phyloP scores from a whole-genome alignment of 2,797 vertebrate genomes.

The Eulemur coronatus region DNA sequence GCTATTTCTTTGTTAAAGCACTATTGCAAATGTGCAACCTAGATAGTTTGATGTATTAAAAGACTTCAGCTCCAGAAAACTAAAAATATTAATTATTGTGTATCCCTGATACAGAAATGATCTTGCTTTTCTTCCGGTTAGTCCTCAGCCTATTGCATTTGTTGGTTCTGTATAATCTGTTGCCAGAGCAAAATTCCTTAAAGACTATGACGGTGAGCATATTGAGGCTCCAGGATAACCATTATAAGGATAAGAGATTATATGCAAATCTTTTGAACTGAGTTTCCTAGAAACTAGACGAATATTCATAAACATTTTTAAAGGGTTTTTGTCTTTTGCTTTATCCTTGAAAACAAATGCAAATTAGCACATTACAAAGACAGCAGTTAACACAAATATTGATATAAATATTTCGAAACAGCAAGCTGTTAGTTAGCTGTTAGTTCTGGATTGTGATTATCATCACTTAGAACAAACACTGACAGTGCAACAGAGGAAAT shows the following conservation, averaged over 20 bases:
- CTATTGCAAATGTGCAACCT: background rate
- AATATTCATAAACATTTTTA: slow-evolving; percentile 12
- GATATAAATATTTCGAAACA: slow-evolving; percentile 39
- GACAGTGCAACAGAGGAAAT: background rate
- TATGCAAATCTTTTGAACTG: background rate
- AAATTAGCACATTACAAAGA: slow-evolving; percentile 55
- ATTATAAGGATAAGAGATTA: background rate
- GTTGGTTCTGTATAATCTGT: background rate
- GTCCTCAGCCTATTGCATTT: background rate
- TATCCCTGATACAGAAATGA: background rate
- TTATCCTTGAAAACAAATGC: slow-evolving; percentile 53
- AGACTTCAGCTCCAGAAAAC: background rate
- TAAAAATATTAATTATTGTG: background rate
- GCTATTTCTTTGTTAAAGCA: background rate
- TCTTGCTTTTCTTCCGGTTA: background rate
- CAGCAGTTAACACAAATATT: slow-evolving; percentile 44
- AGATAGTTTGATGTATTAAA: background rate
- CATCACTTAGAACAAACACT: background rate
- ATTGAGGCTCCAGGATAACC: background rate
- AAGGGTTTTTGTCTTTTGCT: background rate
- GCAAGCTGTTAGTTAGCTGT: slow-evolving; percentile 40
- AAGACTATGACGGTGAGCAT: background rate
- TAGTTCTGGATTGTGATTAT: slow-evolving; percentile 27
- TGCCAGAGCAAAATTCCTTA: background rate
- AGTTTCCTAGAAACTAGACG: slow-evolving; percentile 3